Base-by-base conservation (phyloP, 2,888 invertebrate genomes). In the Sinopyrophorus schimmeli region DNA sequence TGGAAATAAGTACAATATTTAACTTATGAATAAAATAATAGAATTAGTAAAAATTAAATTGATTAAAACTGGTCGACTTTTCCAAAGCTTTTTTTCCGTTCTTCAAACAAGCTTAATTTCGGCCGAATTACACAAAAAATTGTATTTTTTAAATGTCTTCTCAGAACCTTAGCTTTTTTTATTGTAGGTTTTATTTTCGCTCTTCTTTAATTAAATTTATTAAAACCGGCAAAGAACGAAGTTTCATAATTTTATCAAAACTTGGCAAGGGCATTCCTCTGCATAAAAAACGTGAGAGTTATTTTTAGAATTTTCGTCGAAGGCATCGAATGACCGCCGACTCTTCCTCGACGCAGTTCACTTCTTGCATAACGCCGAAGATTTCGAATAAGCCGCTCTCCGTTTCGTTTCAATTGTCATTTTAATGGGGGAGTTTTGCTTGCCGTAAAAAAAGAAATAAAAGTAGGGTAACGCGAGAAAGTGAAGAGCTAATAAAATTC, bases 211-310 rank as follows among this genome's bases (percentile, higher is more conserved):
- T n/a, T 16, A 1, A 30, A n/a, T 12, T 12, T 5, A 27, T 16
- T 2, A 6, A 10, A 27, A 34, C 34, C 35, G 27, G 43, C 43
- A 14, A 41, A 34, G 26, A 43, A 43, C 15, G 14, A 43, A 27
- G 21, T 41, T 10, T 41, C 28, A 34, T 44, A 44, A 37, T 44
- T 44, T 44, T 44, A 37, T 44, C 35, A 44, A 35, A 44, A 44
- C 44, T 44, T 37, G 44, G 37, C 44, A 30, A n/a, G 44, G 37
- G 30, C 44, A 44, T 44, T 44, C 44, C 44, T 28, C 37, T 44
- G 44, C 44, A 37, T 44, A 44, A 37, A 37, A 44, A 44, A 35
- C 44, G 37, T 37, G 16, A 28, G n/a, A n/a, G 26, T 37, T 44
- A 44, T 44, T 44, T 44, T 37, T 44, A 44, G 44, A 27, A 37